Percentiles rank a stretch among this genome's conserved stretches.
Conservation (phyloP, 2,888 invertebrate genomes). For the Stenurella melanura region DNA sequence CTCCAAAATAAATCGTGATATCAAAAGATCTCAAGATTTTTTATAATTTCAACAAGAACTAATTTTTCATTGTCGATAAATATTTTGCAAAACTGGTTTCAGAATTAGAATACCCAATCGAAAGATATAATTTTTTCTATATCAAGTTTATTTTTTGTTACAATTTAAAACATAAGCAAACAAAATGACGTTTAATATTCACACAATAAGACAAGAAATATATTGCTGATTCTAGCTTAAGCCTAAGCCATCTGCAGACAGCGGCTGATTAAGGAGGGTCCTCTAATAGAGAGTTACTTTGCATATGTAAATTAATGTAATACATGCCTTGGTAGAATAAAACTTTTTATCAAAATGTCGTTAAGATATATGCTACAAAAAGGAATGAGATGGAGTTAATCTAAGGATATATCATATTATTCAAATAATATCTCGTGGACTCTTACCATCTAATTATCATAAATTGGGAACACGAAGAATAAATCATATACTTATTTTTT, state of each 20-base stretch:
- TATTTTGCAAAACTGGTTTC: no score
- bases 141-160: no score
- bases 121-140: no score
- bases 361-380: not conserved
- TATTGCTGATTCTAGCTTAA: not conserved
- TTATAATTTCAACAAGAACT: no score
- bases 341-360: not conserved
- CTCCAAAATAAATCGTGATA: no score
- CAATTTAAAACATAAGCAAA: not conserved
- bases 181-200: not conserved
- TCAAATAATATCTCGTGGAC: not conserved
- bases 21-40: no score
- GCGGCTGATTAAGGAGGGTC: conserved; percentile 2
- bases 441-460: not conserved
- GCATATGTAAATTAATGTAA: conserved; percentile 4
- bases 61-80: no score
- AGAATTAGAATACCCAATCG: no score
- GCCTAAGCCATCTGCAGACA: conserved; percentile 1
- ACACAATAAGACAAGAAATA: not conserved
- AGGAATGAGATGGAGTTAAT: not conserved
- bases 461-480: not conserved
- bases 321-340: not conserved
- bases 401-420: not conserved
- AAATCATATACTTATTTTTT: no score
- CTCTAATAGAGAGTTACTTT: not conserved